These are phyloP conservation scores for Cheirogaleus medius DNA, from an alignment of 2,113 vertebrate species.

Conservation along the genomic window DNA sequence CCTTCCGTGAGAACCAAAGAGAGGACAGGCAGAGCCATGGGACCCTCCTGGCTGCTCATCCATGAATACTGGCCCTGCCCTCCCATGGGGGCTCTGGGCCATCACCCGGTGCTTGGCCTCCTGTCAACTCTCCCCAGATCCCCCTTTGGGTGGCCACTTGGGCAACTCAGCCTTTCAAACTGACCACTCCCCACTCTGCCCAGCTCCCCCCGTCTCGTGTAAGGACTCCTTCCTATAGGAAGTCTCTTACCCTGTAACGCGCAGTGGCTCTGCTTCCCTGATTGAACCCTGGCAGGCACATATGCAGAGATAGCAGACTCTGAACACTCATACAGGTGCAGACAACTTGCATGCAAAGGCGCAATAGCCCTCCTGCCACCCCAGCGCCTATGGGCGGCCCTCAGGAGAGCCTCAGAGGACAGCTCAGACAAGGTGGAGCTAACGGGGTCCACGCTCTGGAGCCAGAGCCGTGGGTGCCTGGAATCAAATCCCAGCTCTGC, in stretches of 20 bases:
- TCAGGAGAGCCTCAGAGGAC: background rate
- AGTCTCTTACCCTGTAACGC: background rate
- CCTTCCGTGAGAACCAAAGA: no score
- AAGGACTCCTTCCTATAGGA: background rate
- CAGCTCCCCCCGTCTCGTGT: background rate
- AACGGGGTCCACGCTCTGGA: background rate
- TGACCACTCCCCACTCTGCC: background rate
- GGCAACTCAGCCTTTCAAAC: background rate
- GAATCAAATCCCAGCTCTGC: background rate
- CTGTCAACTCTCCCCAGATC: background rate
- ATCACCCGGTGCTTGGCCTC: background rate
- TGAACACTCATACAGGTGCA: background rate
- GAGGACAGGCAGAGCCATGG: no score
- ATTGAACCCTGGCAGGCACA: background rate
- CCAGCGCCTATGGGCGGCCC: rapidly evolving
- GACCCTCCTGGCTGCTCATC: background rate
- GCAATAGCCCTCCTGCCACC: background rate
- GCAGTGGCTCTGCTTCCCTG: background rate
- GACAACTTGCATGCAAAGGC: background rate
- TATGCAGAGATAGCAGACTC: background rate
- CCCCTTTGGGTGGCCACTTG: rapidly evolving
- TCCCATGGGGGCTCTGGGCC: background rate
- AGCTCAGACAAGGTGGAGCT: background rate
- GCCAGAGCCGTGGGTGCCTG: background rate
- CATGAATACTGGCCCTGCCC: no score